These are phyloP conservation scores for Sinelater perroti DNA, from an alignment of 2,888 invertebrate species.

Conservation along the genomic window DNA sequence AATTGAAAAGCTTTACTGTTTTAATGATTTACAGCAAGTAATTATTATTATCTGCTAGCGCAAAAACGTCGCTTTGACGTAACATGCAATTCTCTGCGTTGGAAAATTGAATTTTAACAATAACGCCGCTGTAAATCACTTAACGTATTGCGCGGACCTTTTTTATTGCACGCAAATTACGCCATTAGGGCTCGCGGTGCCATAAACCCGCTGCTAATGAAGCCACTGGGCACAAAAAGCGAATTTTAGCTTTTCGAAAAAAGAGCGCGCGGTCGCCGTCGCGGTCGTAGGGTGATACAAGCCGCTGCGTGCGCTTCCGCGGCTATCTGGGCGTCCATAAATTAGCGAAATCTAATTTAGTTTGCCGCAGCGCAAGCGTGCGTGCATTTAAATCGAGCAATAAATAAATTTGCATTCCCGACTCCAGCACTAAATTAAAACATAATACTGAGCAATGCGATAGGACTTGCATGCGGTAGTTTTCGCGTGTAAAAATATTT, in stretches of 20 bases:
- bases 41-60: constrained; percentile 26
- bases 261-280: not conserved
- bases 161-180: constrained; percentile 26
- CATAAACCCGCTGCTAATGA: constrained; percentile 2
- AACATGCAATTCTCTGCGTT: constrained; percentile 3
- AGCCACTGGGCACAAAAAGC: not conserved
- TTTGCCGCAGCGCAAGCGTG: constrained; percentile 8
- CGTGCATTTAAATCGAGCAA: constrained; percentile 28
- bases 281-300: constrained; percentile 10
- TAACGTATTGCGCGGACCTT: constrained; percentile 17
- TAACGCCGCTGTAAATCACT: constrained; percentile 25
- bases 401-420: constrained; percentile 31
- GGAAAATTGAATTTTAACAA: constrained; percentile 26
- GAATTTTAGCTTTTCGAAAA: not conserved
- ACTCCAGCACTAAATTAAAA: constrained; percentile 40
- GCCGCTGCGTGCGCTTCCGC: constrained; percentile 1
- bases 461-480: constrained; percentile 43
- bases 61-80: constrained; percentile 19
- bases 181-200: constrained; percentile 4
- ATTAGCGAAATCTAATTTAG: constrained; percentile 16
- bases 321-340: constrained; percentile 16
- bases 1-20: constrained; percentile 35
- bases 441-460: constrained; percentile 42
- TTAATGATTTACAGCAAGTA: constrained; percentile 34
- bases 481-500: constrained; percentile 47